phyloP scores from a whole-genome alignment of 2,888 invertebrate genomes.

The Dendrolimus pini region DNA sequence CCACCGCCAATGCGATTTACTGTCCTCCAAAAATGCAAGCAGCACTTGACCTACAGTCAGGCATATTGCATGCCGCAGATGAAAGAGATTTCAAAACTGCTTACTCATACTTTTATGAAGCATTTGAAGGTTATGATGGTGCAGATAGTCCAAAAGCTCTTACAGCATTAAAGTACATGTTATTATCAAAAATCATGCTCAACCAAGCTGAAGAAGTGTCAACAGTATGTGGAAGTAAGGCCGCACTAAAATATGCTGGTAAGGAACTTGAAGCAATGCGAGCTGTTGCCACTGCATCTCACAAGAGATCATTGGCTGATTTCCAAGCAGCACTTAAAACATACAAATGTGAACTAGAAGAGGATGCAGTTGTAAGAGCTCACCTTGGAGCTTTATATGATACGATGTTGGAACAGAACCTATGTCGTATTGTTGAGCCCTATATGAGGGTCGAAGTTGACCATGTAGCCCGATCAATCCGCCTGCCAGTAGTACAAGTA shows the following conservation, averaged over 20 bases:
- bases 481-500: conserved; percentile 91
- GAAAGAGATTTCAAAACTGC: conserved; percentile 99
- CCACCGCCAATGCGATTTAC: conserved; percentile 99
- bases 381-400: conserved; percentile 98
- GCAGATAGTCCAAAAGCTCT: conserved; percentile 94
- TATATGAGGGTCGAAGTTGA: conserved; percentile 97
- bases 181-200: conserved; percentile 98
- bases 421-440: conserved; percentile 98
- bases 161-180: conserved; percentile 98
- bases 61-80: conserved; percentile 99
- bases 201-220: conserved; percentile 97
- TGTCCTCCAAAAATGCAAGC: conserved; percentile 99
- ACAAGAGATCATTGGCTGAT: conserved; percentile 96
- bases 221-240: conserved; percentile 95
- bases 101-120: conserved; percentile 99
- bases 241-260: conserved; percentile 97
- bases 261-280: conserved; percentile 98
- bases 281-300: conserved; percentile 96
- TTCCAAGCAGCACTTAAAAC: conserved; percentile 93
- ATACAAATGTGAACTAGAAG: conserved; percentile 92
- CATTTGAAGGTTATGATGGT: conserved; percentile 98
- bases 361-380: conserved; percentile 97
- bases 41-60: conserved; percentile 96
- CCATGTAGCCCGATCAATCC: conserved; percentile 94
- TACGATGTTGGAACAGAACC: conserved; percentile 99